Evolutionary conservation across 2,113 vertebrate genomes (phyloP).

Genomic region (Maccullochella peelii): DNA sequence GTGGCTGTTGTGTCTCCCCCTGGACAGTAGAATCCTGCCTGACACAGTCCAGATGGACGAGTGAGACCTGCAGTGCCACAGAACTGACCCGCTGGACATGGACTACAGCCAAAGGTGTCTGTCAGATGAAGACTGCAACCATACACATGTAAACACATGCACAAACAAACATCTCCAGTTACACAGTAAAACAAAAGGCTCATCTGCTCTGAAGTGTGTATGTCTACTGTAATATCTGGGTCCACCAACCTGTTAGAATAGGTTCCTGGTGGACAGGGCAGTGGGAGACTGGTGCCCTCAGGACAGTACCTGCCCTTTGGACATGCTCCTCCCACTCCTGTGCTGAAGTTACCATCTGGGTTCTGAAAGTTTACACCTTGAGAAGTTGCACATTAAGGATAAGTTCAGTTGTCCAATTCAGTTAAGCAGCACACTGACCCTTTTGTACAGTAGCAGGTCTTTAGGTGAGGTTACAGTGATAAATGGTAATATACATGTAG

Average conservation of each 20-base stretch:
- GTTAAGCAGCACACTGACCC: not conserved
- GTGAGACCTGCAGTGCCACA: slow-evolving; percentile 86
- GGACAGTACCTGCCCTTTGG: slow-evolving; percentile 91
- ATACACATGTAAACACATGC: slow-evolving; percentile 8
- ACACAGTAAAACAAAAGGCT: not conserved
- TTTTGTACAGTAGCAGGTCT: not conserved
- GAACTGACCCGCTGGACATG: slow-evolving; percentile 87
- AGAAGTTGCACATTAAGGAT: slow-evolving; percentile 21
- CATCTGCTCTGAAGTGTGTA: not conserved
- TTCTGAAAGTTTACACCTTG: slow-evolving; percentile 85
- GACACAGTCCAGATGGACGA: slow-evolving; percentile 88
- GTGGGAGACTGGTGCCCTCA: slow-evolving; percentile 84
- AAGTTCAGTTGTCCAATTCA: not conserved
- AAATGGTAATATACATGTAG: not conserved
- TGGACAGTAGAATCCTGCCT: slow-evolving; percentile 89
- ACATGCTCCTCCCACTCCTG: slow-evolving; percentile 87
- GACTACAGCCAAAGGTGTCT: slow-evolving; percentile 82
- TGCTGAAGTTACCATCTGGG: slow-evolving; percentile 83
- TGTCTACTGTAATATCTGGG: not conserved
- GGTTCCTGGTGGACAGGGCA: slow-evolving; percentile 89
- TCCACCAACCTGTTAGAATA: slow-evolving; percentile 88
- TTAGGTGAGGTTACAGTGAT: not conserved
- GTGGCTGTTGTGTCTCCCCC: slow-evolving; percentile 80
- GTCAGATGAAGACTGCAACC: slow-evolving; percentile 83
- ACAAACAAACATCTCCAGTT: slow-evolving; percentile 12